phyloP scores from a whole-genome alignment of 1,140 invertebrate genomes.

The Anoplophora glabripennis region DNA sequence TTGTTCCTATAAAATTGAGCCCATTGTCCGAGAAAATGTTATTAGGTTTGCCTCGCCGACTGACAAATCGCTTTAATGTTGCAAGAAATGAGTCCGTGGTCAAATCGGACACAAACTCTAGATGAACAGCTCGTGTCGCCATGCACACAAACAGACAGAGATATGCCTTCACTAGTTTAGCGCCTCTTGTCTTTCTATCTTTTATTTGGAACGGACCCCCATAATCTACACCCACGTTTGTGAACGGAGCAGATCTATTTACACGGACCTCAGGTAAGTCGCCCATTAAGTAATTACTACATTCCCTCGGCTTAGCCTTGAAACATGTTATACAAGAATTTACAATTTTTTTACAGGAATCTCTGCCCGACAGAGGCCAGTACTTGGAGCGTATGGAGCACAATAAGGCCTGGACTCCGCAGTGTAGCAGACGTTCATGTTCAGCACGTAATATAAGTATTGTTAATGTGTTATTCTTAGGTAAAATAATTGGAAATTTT shows the following conservation, averaged over 20 bases:
- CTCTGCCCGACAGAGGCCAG: neutral
- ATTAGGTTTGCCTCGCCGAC: slow-evolving; percentile 16
- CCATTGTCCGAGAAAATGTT: slow-evolving; percentile 26
- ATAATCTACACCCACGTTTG: slow-evolving; percentile 34
- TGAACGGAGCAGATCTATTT: slow-evolving; percentile 24
- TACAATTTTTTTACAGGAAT: neutral
- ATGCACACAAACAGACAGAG: slow-evolving; percentile 11
- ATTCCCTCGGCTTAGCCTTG: neutral
- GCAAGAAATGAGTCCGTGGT: slow-evolving; percentile 27
- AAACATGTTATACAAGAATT: neutral
- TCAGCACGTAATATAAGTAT: too few relatives aligned
- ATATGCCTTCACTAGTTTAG: neutral
- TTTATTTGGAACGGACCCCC: slow-evolving; percentile 28
- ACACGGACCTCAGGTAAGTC: slow-evolving; percentile 9
- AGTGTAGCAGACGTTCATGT: slow-evolving; percentile 5
- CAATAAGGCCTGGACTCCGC: neutral
- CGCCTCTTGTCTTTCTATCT: neutral
- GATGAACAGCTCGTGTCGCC: slow-evolving; percentile 39
- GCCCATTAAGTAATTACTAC: neutral
- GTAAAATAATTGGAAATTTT: too few relatives aligned
- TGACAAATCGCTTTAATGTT: slow-evolving; percentile 34
- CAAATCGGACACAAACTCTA: slow-evolving; percentile 42
- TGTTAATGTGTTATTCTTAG: too few relatives aligned
- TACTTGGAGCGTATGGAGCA: neutral
- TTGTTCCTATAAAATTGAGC: slow-evolving; percentile 29